Evolutionary conservation across 1,140 invertebrate species (phyloP), one percentile per base, ranked within the genome.

Genomic region (Campoletis sonorensis): DNA sequence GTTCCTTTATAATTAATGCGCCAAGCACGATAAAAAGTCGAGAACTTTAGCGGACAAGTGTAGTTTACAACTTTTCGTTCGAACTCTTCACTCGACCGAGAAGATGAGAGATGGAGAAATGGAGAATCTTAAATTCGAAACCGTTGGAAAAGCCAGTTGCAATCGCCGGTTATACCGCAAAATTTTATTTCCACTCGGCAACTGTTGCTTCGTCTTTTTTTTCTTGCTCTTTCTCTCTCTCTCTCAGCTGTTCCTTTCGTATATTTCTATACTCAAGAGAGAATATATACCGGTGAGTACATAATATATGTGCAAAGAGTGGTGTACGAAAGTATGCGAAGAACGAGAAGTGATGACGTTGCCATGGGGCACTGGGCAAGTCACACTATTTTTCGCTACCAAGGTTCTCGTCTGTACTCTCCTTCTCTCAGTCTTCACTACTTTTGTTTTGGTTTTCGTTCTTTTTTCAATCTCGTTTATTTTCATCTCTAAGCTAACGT

Each of bases 171-270:
- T 68, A 77, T 70, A 77, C 45, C 54, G 78, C 23, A 26, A 33
- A 68, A 61, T 76, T 82, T 76, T 79, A 76, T 73, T 82, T 80
- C 21, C 21, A 13, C 67, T 16, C 68, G 33, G 45, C 21, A 45
- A 23, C n/a, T n/a, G 68, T 16, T 71, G 68, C 68, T 71, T 23
- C 54, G 18, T 58, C 54, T n/a, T 10, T 1, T 45, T 45, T 45
- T 45, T 45, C 40, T 45, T 45, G 40, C 40, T 45, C n/a, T 45
- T 13, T 54, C 49, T 54, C 18, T 15, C 49, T 23, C 16, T 58
- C 21, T n/a, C 54, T 58, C 5, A 2, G 15, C 3, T 18, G 3
- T 21, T 58, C 54, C 1, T 10, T n/a, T 21, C 54, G 13, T 58
- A 23, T 67, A 30, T 67, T 23, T n/a, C 30, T 67, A 23, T 27